Evolutionary conservation across 2,888 invertebrate genomes (phyloP).

Genomic region (Prosapia bicincta): DNA sequence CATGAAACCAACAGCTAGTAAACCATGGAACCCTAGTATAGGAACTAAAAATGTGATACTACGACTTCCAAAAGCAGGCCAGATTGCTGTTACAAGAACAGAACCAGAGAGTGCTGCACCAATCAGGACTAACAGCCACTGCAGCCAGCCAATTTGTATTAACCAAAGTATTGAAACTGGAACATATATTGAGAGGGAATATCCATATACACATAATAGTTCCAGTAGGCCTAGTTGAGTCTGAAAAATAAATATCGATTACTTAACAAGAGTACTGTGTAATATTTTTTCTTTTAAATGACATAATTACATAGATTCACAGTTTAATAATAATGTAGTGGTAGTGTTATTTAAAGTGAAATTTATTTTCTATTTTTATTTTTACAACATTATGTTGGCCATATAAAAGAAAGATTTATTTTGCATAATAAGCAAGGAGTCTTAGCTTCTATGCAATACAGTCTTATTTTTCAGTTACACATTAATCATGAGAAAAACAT

Average conservation of each 20-base stretch:
- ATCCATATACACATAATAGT: slow-evolving; percentile 91
- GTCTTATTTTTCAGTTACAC: no score
- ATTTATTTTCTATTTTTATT: no score
- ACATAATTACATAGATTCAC: no score
- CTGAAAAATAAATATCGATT: slow-evolving; percentile 23
- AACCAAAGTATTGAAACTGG: slow-evolving; percentile 93
- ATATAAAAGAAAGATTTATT: no score
- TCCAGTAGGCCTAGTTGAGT: slow-evolving; percentile 58
- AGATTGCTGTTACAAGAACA: slow-evolving; percentile 77
- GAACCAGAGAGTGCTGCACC: slow-evolving; percentile 82
- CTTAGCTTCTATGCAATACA: no score
- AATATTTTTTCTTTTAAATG: no score
- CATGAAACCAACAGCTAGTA: slow-evolving; percentile 85
- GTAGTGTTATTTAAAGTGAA: no score
- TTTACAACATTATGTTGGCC: no score
- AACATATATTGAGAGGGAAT: slow-evolving; percentile 90
- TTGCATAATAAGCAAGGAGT: no score
- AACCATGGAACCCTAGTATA: slow-evolving; percentile 72
- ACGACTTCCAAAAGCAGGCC: slow-evolving; percentile 66
- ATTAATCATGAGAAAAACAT: no score
- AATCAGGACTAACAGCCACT: slow-evolving; percentile 81
- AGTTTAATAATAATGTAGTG: no score
- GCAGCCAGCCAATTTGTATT: slow-evolving; percentile 74
- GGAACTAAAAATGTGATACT: slow-evolving; percentile 60
- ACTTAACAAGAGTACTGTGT: no score